phyloP scores from a whole-genome alignment of 92 coral and sea anemone species.

The Heliopora coerulea region DNA sequence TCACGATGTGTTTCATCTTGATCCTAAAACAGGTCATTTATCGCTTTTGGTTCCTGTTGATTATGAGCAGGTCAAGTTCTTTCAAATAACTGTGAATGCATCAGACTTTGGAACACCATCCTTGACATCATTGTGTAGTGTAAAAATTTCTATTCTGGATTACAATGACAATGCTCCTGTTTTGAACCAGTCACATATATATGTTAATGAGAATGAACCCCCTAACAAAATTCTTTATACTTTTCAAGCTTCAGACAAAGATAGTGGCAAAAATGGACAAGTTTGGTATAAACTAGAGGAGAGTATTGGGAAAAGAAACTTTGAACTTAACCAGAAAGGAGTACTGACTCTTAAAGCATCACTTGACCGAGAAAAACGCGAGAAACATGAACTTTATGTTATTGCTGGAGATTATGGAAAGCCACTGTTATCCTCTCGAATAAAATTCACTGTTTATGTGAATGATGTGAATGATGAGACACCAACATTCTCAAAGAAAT shows the following conservation, averaged over 20 bases:
- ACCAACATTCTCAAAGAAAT: constrained; percentile 61
- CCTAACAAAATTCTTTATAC: constrained; percentile 52
- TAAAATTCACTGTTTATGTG: constrained; percentile 69
- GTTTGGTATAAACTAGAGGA: constrained; percentile 66
- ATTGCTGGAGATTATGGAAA: constrained; percentile 77
- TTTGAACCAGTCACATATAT: constrained; percentile 56
- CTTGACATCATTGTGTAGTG: constrained; percentile 50
- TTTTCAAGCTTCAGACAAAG: constrained; percentile 80
- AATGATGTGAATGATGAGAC: constrained; percentile 81
- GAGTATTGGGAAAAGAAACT: constrained; percentile 54
- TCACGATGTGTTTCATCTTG: constrained; percentile 60
- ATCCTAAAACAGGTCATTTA: constrained; percentile 62
- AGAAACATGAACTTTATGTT: constrained; percentile 54
- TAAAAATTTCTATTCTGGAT: constrained; percentile 74
- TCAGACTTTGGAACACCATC: constrained; percentile 80
- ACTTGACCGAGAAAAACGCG: constrained; percentile 71
- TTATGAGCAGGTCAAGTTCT: constrained; percentile 60
- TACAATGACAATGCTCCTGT: constrained; percentile 89
- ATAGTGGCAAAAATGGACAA: constrained; percentile 75
- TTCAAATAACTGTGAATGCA: constrained; percentile 61
- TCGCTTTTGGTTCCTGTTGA: constrained; percentile 62
- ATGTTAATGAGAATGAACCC: constrained; percentile 58
- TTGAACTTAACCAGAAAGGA: constrained; percentile 71
- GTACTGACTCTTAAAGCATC: constrained; percentile 59
- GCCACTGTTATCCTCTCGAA: constrained; percentile 62